These are phyloP conservation scores for Liopterus haemorrhoidalis DNA, from an alignment of 2,888 invertebrate genomes.

Conservation along the genomic window DNA sequence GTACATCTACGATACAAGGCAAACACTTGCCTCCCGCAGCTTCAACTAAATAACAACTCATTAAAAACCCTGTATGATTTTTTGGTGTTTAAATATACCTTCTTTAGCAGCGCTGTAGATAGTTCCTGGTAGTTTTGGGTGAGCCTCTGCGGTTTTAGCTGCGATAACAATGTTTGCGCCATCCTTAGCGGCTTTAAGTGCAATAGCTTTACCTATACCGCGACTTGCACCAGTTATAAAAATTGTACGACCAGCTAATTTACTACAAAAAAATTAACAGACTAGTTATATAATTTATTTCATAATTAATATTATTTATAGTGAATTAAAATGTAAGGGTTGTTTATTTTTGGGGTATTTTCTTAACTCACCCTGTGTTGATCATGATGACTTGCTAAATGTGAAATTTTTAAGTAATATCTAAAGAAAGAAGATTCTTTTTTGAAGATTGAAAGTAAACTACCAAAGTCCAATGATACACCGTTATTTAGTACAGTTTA, in stretches of 20 bases:
- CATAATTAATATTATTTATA: too few relatives aligned
- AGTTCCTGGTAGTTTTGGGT: constrained; percentile 88
- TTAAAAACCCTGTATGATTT: not conserved
- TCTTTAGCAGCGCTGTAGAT: constrained; percentile 88
- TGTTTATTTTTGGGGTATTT: too few relatives aligned
- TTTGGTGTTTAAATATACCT: constrained; percentile 54
- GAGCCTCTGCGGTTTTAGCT: constrained; percentile 84
- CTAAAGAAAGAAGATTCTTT: not conserved
- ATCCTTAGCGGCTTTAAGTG: constrained; percentile 84
- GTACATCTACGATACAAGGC: constrained; percentile 82
- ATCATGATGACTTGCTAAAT: constrained; percentile 27
- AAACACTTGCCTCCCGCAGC: constrained; percentile 78
- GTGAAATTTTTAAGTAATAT: constrained; percentile 1
- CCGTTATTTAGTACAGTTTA: constrained; percentile 12
- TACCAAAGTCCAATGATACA: constrained; percentile 14
- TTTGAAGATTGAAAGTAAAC: not conserved
- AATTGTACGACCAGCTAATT: constrained; percentile 80
- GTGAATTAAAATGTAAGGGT: too few relatives aligned
- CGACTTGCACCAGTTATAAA: constrained; percentile 95
- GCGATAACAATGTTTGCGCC: constrained; percentile 89
- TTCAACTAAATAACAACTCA: constrained; percentile 60
- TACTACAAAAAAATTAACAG: constrained; percentile 49
- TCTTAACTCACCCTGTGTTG: constrained; percentile 29
- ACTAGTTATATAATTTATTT: too few relatives aligned
- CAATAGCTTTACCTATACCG: constrained; percentile 94